Evolutionary conservation across 2,888 invertebrate genomes (phyloP).

Genomic region (Ametastegia equiseti): DNA sequence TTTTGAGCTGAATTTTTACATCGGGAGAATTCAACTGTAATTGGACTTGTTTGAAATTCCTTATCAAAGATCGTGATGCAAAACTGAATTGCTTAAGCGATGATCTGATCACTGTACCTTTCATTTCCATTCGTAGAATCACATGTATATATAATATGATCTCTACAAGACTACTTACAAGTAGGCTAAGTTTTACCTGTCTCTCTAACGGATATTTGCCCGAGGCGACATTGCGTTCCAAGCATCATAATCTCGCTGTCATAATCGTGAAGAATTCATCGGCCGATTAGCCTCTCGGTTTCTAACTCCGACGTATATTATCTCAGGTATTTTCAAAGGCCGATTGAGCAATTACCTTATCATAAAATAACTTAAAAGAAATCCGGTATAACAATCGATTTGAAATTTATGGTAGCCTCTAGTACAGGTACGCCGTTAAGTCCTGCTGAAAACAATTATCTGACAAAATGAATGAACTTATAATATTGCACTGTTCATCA

Average conservation of each 20-base stretch:
- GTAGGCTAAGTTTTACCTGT: conserved; percentile 14
- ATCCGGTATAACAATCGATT: not conserved
- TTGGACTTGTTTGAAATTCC: not conserved
- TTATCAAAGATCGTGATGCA: not conserved
- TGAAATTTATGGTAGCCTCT: not conserved
- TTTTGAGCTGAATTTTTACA: too few species aligned
- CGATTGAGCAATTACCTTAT: not conserved
- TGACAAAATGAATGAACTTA: too few species aligned
- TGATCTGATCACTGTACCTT: not conserved
- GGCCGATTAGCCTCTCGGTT: not conserved
- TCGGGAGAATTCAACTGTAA: too few species aligned
- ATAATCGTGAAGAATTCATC: conserved; percentile 2
- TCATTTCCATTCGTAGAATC: not conserved
- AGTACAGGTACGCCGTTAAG: not conserved
- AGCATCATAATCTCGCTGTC: conserved; percentile 12
- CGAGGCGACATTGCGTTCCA: not conserved
- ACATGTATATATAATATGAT: not conserved
- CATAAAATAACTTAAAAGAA: not conserved
- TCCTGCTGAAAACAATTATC: not conserved
- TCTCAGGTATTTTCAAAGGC: not conserved
- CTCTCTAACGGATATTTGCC: conserved; percentile 13
- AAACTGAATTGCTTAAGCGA: not conserved
- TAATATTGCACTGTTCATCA: conserved; percentile 67
- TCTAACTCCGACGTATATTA: not conserved
- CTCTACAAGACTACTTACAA: not conserved